Percentiles rank a stretch among this genome's conserved stretches.
Evolutionary conservation across 2,888 invertebrate species (phyloP).

Genomic region (Diarsia brunnea): DNA sequence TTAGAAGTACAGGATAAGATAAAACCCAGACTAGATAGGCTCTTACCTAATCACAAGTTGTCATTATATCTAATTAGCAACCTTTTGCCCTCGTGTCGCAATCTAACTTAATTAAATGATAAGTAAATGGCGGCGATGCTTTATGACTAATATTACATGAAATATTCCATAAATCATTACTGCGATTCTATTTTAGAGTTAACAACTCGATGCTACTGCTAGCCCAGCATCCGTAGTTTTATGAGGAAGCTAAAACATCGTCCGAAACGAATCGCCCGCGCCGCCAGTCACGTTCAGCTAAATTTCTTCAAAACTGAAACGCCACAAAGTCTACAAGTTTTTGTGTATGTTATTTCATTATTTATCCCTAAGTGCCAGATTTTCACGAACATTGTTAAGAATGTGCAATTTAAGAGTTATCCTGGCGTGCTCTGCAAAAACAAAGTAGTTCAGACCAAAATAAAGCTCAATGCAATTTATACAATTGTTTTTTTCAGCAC

Average conservation of each 20-base stretch:
- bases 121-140: constrained; percentile 40
- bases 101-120: constrained; percentile 55
- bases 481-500: constrained; percentile 24
- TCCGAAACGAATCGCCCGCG: constrained; percentile 64
- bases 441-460: constrained; percentile 25
- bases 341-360: background rate
- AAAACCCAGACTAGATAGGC: background rate
- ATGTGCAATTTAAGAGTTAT: constrained; percentile 18
- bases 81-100: constrained; percentile 40
- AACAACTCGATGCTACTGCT: constrained; percentile 33
- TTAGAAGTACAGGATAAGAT: background rate
- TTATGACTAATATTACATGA: constrained; percentile 42
- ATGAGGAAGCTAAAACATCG: constrained; percentile 59
- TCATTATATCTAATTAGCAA: constrained; percentile 39
- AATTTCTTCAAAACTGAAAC: constrained; percentile 40
- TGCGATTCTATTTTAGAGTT: constrained; percentile 48
- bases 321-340: constrained; percentile 11
- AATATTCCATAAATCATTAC: constrained; percentile 43
- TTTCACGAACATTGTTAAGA: background rate
- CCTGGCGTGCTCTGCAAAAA: constrained; percentile 27
- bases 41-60: constrained; percentile 2
- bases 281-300: constrained; percentile 55
- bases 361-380: background rate
- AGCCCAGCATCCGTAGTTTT: constrained; percentile 40
- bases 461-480: constrained; percentile 29